These are phyloP conservation scores for Bubalus kerabau DNA, from an alignment of 2,113 vertebrate species.

Conservation along the genomic window DNA sequence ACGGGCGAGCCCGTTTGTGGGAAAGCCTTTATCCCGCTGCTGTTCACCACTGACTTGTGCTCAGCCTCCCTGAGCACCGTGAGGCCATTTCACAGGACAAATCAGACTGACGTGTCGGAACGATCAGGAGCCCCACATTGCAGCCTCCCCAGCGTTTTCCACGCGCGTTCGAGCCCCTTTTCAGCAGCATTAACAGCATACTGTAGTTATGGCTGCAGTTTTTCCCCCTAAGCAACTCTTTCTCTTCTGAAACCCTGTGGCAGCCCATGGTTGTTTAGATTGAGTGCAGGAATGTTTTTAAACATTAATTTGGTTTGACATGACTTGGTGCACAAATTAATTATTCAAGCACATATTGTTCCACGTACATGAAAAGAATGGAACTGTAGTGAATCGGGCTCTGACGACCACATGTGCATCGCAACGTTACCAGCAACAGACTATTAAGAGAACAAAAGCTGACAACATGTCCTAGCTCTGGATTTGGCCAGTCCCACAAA, in stretches of 20 bases:
- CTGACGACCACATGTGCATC: conserved; percentile 59
- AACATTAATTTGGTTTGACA: conserved; percentile 75
- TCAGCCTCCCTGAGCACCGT: conserved; percentile 31
- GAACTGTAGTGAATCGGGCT: conserved; percentile 29
- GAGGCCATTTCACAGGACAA: conserved; percentile 47
- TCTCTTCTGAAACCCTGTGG: conserved; percentile 40
- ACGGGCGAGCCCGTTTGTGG: not conserved
- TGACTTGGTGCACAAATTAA: conserved; percentile 72
- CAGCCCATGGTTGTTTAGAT: conserved; percentile 67
- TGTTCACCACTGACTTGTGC: conserved; percentile 20
- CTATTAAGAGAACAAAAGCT: conserved; percentile 80
- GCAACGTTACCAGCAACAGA: conserved; percentile 70
- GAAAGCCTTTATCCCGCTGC: conserved; percentile 17
- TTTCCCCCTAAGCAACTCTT: not conserved
- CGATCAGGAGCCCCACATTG: not conserved
- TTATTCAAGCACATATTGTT: conserved; percentile 76
- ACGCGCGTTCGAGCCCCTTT: not conserved
- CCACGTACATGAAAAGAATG: conserved; percentile 57
- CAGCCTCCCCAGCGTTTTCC: conserved; percentile 39
- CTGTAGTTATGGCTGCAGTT: not conserved
- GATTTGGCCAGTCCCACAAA: conserved; percentile 76
- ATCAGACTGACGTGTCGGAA: conserved; percentile 33
- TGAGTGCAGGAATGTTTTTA: conserved; percentile 66
- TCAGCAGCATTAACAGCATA: not conserved
- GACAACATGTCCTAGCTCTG: conserved; percentile 71